phyloP scores from a whole-genome alignment of 2,797 vertebrate genomes.

The Ctenochaetus hawaiiensis region DNA sequence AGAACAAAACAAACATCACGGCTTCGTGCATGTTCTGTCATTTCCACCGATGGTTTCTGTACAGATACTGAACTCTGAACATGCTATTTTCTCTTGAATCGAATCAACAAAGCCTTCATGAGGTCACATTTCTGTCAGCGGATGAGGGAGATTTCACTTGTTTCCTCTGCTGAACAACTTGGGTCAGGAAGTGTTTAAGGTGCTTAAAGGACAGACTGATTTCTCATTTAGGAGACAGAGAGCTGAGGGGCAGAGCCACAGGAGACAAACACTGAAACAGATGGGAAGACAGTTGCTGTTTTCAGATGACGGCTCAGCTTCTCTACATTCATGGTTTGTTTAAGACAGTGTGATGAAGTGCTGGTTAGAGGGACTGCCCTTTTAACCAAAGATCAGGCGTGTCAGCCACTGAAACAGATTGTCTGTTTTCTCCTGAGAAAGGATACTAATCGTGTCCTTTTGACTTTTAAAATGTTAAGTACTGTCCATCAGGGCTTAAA shows the following conservation, averaged over 20 bases:
- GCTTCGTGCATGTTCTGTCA: background rate
- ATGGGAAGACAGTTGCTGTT: conserved; percentile 59
- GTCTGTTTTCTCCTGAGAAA: background rate
- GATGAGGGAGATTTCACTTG: conserved; percentile 24
- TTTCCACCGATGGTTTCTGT: background rate
- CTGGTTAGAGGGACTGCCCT: background rate
- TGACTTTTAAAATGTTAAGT: background rate
- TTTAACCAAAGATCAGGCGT: conserved; percentile 9
- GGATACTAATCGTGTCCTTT: background rate
- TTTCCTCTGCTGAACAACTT: conserved; percentile 52
- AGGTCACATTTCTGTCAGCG: conserved; percentile 24
- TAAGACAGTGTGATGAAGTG: conserved; percentile 10
- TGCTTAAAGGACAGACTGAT: conserved; percentile 57
- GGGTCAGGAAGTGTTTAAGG: conserved; percentile 58
- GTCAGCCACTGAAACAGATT: background rate
- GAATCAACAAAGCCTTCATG: background rate
- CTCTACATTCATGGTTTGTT: background rate
- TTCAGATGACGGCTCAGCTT: conserved; percentile 16
- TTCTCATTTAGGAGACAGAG: conserved; percentile 63
- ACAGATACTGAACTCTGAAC: background rate
- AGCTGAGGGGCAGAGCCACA: conserved; percentile 10
- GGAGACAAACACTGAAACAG: conserved; percentile 42
- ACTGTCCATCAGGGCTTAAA: background rate
- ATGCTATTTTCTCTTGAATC: background rate
- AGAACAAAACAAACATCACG: conserved; percentile 39